phyloP scores from a whole-genome alignment of 2,797 vertebrate species.

The Tachyglossus aculeatus region DNA sequence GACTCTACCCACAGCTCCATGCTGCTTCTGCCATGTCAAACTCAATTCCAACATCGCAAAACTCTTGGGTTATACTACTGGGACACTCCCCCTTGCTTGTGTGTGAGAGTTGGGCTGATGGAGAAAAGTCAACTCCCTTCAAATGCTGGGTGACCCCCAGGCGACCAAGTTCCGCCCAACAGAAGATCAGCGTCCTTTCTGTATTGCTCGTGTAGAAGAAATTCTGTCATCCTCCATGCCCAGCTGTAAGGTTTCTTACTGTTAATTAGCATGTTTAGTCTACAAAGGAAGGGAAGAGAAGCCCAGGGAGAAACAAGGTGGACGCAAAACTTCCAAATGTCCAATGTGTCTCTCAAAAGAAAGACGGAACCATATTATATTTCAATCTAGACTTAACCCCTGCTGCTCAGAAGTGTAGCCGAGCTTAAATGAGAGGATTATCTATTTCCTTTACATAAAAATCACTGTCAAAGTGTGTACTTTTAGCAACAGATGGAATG shows the following conservation, averaged over 20 bases:
- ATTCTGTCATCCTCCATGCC: neutral
- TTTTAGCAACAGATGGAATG: slow-evolving; percentile 14
- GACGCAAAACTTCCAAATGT: slow-evolving; percentile 16
- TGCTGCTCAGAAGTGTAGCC: slow-evolving; percentile 7
- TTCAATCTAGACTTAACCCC: neutral
- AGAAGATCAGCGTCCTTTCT: neutral
- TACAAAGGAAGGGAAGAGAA: slow-evolving; percentile 14
- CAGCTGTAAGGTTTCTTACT: neutral
- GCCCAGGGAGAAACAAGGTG: slow-evolving; percentile 2
- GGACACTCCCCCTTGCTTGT: neutral
- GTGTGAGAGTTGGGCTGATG: neutral
- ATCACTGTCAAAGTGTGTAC: neutral
- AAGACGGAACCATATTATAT: slow-evolving; percentile 8
- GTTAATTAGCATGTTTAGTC: neutral
- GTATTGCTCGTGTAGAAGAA: neutral
- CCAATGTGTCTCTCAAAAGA: neutral
- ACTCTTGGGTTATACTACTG: neutral
- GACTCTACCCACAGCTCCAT: too few species aligned
- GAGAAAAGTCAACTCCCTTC: neutral
- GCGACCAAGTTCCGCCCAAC: neutral
- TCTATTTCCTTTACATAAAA: slow-evolving; percentile 9
- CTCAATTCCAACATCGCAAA: neutral
- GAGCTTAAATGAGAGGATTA: slow-evolving; percentile 1
- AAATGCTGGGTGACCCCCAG: neutral
- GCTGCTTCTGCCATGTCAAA: too few species aligned